Evolutionary conservation across 1,140 invertebrate genomes (phyloP).

Genomic region (Saccostrea cuccullata): DNA sequence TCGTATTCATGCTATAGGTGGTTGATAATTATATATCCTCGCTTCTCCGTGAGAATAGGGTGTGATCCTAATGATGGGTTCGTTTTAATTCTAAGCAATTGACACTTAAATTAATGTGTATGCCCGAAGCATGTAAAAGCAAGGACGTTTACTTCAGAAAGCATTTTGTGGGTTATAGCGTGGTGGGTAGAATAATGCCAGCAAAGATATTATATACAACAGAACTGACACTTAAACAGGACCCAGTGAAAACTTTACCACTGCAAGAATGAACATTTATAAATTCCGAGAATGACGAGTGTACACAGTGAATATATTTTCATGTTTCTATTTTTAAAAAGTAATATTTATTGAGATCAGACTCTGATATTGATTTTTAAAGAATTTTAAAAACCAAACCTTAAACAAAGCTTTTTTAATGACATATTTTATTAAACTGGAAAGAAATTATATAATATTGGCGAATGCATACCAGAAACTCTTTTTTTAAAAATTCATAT

Average conservation of each 20-base stretch:
- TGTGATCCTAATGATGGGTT: constrained; percentile 32
- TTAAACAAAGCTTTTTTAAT: too few relatives aligned
- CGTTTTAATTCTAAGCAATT: constrained; percentile 34
- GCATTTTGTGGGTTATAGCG: neutral
- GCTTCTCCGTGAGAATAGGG: constrained; percentile 21
- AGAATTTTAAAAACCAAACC: too few relatives aligned
- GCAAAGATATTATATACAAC: neutral
- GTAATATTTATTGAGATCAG: too few relatives aligned
- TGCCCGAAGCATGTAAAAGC: constrained; percentile 21
- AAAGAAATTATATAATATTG: too few relatives aligned
- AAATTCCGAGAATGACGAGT: too few relatives aligned
- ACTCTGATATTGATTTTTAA: too few relatives aligned
- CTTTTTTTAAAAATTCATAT: too few relatives aligned
- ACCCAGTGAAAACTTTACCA: neutral
- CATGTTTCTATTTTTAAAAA: too few relatives aligned
- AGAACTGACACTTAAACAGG: neutral
- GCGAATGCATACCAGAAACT: too few relatives aligned
- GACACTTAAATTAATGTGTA: constrained; percentile 36
- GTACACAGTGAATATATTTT: too few relatives aligned
- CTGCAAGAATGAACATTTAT: too few relatives aligned
- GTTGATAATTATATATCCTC: constrained; percentile 27
- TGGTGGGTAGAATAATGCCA: neutral
- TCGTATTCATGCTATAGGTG: constrained; percentile 23
- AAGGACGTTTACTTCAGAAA: neutral
- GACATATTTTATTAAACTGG: too few relatives aligned